Evolutionary conservation across 2,888 invertebrate genomes (phyloP).

Genomic region (Aelia acuminata): DNA sequence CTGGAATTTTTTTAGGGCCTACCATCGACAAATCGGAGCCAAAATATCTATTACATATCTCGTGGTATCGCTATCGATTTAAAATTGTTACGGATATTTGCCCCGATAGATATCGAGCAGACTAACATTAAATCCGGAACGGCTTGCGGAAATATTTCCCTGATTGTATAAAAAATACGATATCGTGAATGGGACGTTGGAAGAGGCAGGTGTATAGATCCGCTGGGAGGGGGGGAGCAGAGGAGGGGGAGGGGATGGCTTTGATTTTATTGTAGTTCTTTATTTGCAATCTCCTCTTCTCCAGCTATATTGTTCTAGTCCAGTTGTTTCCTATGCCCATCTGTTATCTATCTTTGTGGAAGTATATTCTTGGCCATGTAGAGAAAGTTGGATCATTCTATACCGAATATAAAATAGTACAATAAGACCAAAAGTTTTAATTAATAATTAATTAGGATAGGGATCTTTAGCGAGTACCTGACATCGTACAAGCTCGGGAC

Average conservation of each 20-base stretch:
- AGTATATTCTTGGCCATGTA: no score
- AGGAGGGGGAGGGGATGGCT: neutral
- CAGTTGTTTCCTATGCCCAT: neutral
- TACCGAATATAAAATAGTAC: no score
- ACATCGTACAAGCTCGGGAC: no score
- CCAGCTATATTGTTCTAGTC: neutral
- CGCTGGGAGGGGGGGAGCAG: neutral
- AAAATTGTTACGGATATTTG: no score
- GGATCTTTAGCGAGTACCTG: no score
- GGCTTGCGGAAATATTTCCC: neutral
- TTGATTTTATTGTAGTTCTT: conserved; percentile 17
- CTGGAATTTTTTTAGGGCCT: no score
- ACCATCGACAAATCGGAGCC: no score
- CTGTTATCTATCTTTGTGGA: neutral
- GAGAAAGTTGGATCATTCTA: no score
- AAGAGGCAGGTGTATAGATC: conserved; percentile 33
- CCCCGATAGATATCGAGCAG: neutral
- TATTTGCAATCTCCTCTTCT: conserved; percentile 3
- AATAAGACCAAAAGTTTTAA: no score
- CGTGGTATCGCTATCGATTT: no score
- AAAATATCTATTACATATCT: no score
- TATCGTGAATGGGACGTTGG: neutral
- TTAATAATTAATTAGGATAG: no score
- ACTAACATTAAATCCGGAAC: neutral
- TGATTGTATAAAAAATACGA: neutral